Conservation (phyloP, 2,888 invertebrate species). For the Thymelicus sylvestris region DNA sequence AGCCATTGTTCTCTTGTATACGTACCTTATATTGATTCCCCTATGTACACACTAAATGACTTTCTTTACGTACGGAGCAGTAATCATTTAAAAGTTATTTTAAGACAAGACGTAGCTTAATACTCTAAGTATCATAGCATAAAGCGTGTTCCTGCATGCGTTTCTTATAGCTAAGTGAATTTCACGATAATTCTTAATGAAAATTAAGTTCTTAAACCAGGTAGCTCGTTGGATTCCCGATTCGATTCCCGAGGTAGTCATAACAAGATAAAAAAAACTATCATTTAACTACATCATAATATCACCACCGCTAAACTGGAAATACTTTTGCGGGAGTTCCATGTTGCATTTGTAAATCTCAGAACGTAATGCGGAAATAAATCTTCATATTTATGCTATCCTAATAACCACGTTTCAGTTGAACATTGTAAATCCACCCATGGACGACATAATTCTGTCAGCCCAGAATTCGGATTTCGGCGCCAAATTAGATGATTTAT, state of each 20-base stretch:
- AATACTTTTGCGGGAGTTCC: not conserved
- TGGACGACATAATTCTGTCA: constrained; percentile 52
- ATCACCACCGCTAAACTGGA: too few species aligned
- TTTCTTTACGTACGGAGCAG: constrained; percentile 5
- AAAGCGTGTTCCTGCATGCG: too few species aligned
- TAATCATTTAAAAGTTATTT: not conserved
- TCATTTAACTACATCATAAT: too few species aligned
- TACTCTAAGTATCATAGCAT: too few species aligned
- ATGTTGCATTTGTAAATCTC: constrained; percentile 44
- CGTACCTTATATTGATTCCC: constrained; percentile 60
- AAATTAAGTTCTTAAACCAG: too few species aligned
- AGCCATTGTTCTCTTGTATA: constrained; percentile 72
- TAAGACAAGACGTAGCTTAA: too few species aligned
- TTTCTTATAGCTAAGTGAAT: too few species aligned
- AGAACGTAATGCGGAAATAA: constrained; percentile 66
- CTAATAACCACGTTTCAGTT: constrained; percentile 73
- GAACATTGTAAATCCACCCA: constrained; percentile 69
- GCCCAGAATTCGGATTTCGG: constrained; percentile 66
- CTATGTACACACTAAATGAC: constrained; percentile 40
- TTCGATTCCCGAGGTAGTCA: too few species aligned
- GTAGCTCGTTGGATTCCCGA: too few species aligned
- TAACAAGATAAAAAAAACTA: too few species aligned
- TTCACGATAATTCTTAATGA: too few species aligned
- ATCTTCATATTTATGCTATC: constrained; percentile 71
- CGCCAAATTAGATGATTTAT: constrained; percentile 83